Percentiles rank a stretch among this genome's conserved stretches.
phyloP scores from a whole-genome alignment of 2,797 vertebrate species.

The Oreortyx pictus region DNA sequence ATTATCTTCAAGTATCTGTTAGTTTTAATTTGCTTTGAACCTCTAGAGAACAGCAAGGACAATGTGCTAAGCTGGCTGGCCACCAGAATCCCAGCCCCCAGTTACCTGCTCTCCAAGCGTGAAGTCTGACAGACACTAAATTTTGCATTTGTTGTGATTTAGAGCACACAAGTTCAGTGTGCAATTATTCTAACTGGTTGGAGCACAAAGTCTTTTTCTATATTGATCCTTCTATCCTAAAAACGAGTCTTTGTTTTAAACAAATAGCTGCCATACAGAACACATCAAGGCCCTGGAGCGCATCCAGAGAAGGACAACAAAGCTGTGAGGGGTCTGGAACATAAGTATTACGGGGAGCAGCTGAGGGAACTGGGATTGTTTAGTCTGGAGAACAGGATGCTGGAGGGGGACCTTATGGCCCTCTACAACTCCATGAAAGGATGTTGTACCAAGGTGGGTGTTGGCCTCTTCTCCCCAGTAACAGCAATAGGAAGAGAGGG shows the following conservation, averaged over 20 bases:
- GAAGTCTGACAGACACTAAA: neutral
- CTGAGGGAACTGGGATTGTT: no score
- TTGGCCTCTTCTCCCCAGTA: no score
- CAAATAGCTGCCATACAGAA: neutral
- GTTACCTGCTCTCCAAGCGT: neutral
- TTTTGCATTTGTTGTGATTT: neutral
- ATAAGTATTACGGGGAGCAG: no score
- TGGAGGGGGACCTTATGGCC: no score
- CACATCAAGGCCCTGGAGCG: no score
- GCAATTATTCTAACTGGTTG: neutral
- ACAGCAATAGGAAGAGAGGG: no score
- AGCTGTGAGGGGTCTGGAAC: no score
- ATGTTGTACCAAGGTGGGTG: no score
- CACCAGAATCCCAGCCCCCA: neutral
- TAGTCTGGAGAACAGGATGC: no score
- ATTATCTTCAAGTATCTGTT: neutral
- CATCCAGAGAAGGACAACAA: no score
- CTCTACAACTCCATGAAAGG: no score
- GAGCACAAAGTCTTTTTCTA: neutral
- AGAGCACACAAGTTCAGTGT: neutral
- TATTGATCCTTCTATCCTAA: neutral
- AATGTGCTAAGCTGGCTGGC: neutral
- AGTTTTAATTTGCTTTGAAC: slow-evolving; percentile 7
- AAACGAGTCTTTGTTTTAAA: neutral
- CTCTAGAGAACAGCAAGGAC: neutral